These are phyloP conservation scores for Puntigrus tetrazona DNA, from an alignment of 2,113 vertebrate species.

Conservation along the genomic window DNA sequence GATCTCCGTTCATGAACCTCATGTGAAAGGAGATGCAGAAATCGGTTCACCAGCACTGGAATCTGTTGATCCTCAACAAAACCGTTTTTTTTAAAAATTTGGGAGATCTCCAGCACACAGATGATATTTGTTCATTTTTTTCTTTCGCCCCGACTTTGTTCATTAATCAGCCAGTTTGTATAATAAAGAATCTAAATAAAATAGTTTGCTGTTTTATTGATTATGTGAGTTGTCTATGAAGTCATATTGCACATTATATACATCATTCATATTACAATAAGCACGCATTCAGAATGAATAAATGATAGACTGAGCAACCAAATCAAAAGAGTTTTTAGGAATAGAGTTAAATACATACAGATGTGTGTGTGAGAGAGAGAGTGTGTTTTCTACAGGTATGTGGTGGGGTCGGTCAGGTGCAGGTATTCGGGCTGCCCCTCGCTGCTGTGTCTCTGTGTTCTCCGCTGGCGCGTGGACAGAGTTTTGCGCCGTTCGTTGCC, in stretches of 20 bases:
- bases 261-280: not conserved
- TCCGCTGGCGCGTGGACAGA: slow-evolving; percentile 66
- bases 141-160: not conserved
- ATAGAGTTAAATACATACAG: not conserved
- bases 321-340: not conserved
- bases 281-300: not conserved
- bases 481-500: slow-evolving; percentile 72
- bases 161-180: not conserved
- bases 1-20: not conserved
- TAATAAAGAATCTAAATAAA: slow-evolving; percentile 10
- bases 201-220: not conserved
- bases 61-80: not conserved
- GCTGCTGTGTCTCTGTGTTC: slow-evolving; percentile 58
- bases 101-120: not conserved
- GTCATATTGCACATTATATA: slow-evolving; percentile 3
- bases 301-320: not conserved
- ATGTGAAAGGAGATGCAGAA: not conserved
- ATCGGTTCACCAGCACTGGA: not conserved
- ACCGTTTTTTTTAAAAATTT: not conserved
- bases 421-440: slow-evolving; percentile 83
- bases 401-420: slow-evolving; percentile 82
- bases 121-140: not conserved
- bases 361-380: not conserved
- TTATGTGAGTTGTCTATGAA: not conserved
- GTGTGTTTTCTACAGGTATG: slow-evolving; percentile 53